phyloP scores from a whole-genome alignment of 2,113 vertebrate species.

The Romanogobio albipinnatus region DNA sequence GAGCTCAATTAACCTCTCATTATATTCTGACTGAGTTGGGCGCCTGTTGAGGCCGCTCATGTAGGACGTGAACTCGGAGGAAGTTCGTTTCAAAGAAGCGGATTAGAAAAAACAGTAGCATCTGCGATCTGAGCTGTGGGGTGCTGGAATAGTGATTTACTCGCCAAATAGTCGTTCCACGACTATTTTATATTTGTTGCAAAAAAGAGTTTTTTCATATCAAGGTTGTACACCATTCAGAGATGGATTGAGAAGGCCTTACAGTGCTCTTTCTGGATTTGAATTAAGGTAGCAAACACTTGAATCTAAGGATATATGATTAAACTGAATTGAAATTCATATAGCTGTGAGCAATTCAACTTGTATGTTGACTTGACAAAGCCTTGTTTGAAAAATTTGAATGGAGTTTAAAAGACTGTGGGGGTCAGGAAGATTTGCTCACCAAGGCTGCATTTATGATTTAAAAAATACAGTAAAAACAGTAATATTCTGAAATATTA shows the following conservation, averaged over 20 bases:
- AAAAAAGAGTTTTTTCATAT: background rate
- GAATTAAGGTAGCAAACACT: too few species aligned
- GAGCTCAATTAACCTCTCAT: conserved; percentile 58
- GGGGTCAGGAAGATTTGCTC: background rate
- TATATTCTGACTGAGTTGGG: conserved; percentile 36
- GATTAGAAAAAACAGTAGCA: background rate
- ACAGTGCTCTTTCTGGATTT: background rate
- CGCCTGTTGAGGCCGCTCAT: background rate
- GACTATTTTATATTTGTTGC: background rate
- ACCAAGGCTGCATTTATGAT: too few species aligned
- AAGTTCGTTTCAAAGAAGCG: background rate
- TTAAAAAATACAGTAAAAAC: background rate
- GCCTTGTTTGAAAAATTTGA: too few species aligned
- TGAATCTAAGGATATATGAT: background rate
- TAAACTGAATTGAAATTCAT: background rate
- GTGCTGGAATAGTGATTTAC: background rate
- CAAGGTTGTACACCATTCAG: background rate
- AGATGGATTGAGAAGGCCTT: background rate
- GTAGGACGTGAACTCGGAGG: conserved; percentile 29
- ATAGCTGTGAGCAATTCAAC: background rate
- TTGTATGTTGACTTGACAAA: background rate
- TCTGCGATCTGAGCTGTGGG: background rate
- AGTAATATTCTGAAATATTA: background rate
- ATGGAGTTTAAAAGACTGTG: too few species aligned
- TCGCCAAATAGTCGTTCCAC: background rate